Evolutionary conservation across 2,113 vertebrate species (phyloP).

Genomic region (Notiomystis cincta): DNA sequence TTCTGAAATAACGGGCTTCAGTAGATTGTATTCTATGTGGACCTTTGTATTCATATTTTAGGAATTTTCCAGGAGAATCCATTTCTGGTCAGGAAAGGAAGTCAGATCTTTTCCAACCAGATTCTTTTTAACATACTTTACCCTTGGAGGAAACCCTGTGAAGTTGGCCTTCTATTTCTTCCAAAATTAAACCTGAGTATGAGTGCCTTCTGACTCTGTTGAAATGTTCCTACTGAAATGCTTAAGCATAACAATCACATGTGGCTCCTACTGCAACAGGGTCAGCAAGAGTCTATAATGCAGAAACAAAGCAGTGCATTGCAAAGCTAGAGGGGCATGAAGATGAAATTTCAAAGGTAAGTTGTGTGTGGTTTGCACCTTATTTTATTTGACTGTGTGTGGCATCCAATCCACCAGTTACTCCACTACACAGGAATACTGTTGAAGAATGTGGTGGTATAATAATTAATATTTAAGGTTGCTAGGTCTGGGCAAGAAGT

Average conservation of each 20-base stretch:
- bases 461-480: not conserved
- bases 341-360: constrained; percentile 93
- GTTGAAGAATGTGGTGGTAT: not conserved
- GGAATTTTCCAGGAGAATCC: not conserved
- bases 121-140: not conserved
- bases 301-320: constrained; percentile 80
- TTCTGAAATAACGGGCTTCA: not conserved
- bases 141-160: not conserved
- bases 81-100: not conserved
- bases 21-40: not conserved
- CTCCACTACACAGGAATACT: not conserved
- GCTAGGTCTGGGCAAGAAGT: not conserved
- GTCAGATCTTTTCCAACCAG: not conserved
- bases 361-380: not conserved
- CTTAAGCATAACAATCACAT: not conserved
- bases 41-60: not conserved
- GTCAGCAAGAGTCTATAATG: constrained; percentile 82
- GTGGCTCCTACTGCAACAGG: constrained; percentile 68
- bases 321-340: constrained; percentile 84
- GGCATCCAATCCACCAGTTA: not conserved
- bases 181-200: not conserved
- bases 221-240: not conserved
- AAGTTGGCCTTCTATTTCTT: not conserved
- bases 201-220: not conserved
- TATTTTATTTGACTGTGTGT: not conserved